Percentiles rank a stretch among this genome's conserved stretches.
phyloP scores from a whole-genome alignment of 2,888 invertebrate genomes.

The Epinotia ramella region DNA sequence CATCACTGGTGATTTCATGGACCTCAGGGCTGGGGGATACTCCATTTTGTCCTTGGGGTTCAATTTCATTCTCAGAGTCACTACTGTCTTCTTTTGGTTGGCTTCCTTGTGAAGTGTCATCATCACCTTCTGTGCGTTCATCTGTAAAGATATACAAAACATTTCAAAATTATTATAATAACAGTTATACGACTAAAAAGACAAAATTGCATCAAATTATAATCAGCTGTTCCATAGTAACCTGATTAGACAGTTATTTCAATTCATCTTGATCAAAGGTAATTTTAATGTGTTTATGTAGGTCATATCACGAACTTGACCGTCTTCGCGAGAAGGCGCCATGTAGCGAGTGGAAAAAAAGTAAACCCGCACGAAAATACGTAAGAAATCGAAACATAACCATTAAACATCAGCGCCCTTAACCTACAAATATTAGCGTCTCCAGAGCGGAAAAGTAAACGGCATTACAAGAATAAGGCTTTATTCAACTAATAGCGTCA shows the following conservation, averaged over 20 bases:
- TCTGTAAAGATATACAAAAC: constrained; percentile 60
- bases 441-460: constrained; percentile 55
- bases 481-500: constrained; percentile 76
- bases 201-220: constrained; percentile 12
- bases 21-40: constrained; percentile 77
- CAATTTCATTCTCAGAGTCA: constrained; percentile 73
- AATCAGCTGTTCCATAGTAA: constrained; percentile 42
- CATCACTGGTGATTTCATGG: constrained; percentile 81
- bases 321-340: constrained; percentile 26
- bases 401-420: constrained; percentile 54
- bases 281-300: constrained; percentile 23
- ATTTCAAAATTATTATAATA: background rate
- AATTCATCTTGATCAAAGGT: constrained; percentile 5
- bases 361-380: constrained; percentile 61
- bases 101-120: constrained; percentile 81
- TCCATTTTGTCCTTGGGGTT: constrained; percentile 77
- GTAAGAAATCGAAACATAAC: constrained; percentile 73
- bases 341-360: constrained; percentile 32
- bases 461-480: constrained; percentile 57
- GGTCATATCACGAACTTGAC: constrained; percentile 35
- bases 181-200: background rate
- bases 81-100: constrained; percentile 80
- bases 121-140: constrained; percentile 81
- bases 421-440: constrained; percentile 52
- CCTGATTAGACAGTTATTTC: constrained; percentile 13